Evolutionary conservation across 2,113 vertebrate species (phyloP), one percentile per base, ranked within the genome.

Genomic region (Hylia prasina): DNA sequence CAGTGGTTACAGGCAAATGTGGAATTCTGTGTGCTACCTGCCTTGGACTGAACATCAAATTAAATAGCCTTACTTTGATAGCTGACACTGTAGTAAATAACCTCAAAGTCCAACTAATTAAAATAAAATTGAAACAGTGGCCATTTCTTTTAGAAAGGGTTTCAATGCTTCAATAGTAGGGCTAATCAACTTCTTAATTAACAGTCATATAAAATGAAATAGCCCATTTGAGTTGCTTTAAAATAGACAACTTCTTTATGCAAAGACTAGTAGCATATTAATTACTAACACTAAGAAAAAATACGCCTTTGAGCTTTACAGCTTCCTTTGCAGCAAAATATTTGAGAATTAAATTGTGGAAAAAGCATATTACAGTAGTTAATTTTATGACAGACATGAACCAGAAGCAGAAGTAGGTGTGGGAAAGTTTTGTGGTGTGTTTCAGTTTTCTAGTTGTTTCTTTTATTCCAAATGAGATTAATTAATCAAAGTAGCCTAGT

Each of bases 181-280:
- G 94, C 97, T 97, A 98, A 97, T 97, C 98, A 97, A 89, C 97
- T 91, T 93, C 96, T 96, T 98, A 98, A 98, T 98, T 97, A 98
- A 96, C 94, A 94, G 96, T 92, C 97, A 94, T 89, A 96, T 97
- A 96, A 98, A 97, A 97, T 45, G 93, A 97, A 98, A 97, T 96
- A 94, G 95, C 86, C 90, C 56, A 33, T 97, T 95, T 93, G 94
- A 92, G 89, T 82, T 92, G 82, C 95, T 97, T 97, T 96, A 94
- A 97, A 97, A 97, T 71, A 97, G 97, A 96, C 96, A 93, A 89
- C 90, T 94, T 96, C 94, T 97, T 97, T 97, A 87, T 94, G 95
- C 92, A 94, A 93, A 91, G 93, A 94, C 93, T 96, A 73, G 44
- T 82, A 93, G 91, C 87, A 93, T 91, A 96, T 97, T 97, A 96